Conservation (phyloP, 2,113 vertebrate species). For the Holacanthus passer region DNA sequence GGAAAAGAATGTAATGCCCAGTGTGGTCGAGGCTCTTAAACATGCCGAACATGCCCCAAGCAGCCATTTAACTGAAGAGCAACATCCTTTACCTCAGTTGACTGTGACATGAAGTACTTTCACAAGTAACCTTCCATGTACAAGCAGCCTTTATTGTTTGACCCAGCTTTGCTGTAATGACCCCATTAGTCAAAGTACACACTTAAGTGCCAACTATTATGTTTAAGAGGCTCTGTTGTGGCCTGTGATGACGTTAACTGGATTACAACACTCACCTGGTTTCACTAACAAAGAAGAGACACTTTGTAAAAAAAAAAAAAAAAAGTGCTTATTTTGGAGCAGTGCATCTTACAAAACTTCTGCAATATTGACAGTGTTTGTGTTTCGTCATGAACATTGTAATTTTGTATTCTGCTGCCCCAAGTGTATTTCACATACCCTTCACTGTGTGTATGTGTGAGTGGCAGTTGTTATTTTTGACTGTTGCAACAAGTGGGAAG, state of each 20-base stretch:
- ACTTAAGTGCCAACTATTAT: slow-evolving; percentile 63
- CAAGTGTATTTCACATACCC: neutral
- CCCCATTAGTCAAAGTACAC: slow-evolving; percentile 53
- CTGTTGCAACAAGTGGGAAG: neutral
- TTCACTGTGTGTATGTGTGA: neutral
- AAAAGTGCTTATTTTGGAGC: slow-evolving; percentile 9
- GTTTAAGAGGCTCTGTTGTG: slow-evolving; percentile 69
- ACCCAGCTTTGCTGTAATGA: slow-evolving; percentile 53
- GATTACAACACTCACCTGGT: slow-evolving; percentile 25
- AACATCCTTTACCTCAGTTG: slow-evolving; percentile 32
- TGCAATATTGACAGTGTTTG: neutral
- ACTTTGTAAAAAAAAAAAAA: neutral
- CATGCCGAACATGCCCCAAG: slow-evolving; percentile 4
- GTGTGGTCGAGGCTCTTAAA: slow-evolving; percentile 3
- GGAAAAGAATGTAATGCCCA: neutral
- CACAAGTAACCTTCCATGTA: slow-evolving; percentile 43
- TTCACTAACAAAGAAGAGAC: slow-evolving; percentile 22
- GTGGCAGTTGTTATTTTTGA: neutral
- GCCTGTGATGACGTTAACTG: slow-evolving; percentile 31
- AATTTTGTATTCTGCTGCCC: slow-evolving; percentile 5
- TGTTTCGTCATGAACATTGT: neutral
- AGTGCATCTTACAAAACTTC: neutral
- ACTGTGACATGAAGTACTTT: slow-evolving; percentile 17
- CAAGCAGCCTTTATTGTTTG: slow-evolving; percentile 35
- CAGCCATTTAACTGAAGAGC: slow-evolving; percentile 46